Base-by-base conservation (phyloP, 2,113 vertebrate genomes). In the Nansenia antarctica region DNA sequence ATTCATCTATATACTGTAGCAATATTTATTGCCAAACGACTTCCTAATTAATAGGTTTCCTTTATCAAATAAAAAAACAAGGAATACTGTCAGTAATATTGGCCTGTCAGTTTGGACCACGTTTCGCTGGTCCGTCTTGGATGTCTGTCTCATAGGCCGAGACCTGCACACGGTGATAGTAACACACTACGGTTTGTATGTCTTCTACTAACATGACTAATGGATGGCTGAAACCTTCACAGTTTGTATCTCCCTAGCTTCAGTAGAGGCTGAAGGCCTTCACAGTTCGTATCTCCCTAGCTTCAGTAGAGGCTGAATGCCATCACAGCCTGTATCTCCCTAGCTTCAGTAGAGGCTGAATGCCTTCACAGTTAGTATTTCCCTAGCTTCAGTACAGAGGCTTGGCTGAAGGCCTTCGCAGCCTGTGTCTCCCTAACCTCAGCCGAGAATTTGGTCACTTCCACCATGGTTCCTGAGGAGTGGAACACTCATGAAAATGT, bases 381-480 rank as follows among this genome's bases (percentile, higher is more conserved):
- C 69, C 53, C 68, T 72, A 60, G 59, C 69, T 70, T 89, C 74
- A 67, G 71, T n/a, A n/a, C n/a, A n/a, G n/a, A n/a, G 71, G 62
- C 58, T 65, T 77, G 58, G 70, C 66, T 66, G 66, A 82, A 83
- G 78, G 79, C 82, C 72, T 54, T 82, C 82, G 79, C 76, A 84
- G 73, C 80, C 88, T 67, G 82, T 79, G 81, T 74, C 67, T 65
- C 69, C 53, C 68, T 72, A 60, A 55, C 69, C 68, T 89, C 74
- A 67, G 71, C 45, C 80, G 76, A 78, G 59, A 86, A 82, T 92
- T 92, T 92, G 91, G 90, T 93, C 88, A 90, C 87, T 71, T 91
- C 88, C 85, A 90, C 85, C 85, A 69, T 90, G 85, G 83, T 93
- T 91, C 92, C 92, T 93, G 92, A 93, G 92, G 85, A 92, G 79